Percentiles rank a stretch among this genome's conserved stretches.
phyloP scores from a whole-genome alignment of 2,113 vertebrate genomes.

The Mirounga angustirostris region DNA sequence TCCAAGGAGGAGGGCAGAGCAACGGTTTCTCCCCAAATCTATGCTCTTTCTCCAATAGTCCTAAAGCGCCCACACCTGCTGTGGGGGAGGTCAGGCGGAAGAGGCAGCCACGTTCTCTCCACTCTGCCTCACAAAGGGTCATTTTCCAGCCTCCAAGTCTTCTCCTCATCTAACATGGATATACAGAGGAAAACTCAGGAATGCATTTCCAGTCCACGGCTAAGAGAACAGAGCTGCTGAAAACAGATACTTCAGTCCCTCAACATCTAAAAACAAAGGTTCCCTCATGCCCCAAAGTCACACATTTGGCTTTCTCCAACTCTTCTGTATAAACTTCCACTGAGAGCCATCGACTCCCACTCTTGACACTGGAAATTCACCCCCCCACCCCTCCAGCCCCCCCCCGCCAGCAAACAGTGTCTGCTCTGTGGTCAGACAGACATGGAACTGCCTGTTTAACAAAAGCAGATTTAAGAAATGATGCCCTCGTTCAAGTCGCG shows the following conservation, averaged over 20 bases:
- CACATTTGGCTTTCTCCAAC: slow-evolving; percentile 4
- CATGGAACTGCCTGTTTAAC: slow-evolving; percentile 56
- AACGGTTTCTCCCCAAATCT: not conserved
- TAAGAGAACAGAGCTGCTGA: not conserved
- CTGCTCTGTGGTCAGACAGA: slow-evolving; percentile 69
- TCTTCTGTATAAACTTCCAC: slow-evolving; percentile 46
- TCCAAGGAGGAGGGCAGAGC: not conserved
- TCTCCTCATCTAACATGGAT: not conserved
- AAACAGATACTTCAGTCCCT: not conserved
- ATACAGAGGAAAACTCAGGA: not conserved
- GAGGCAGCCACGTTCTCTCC: not conserved
- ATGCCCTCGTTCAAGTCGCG: slow-evolving; percentile 59
- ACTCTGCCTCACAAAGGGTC: not conserved
- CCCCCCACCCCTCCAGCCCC: not conserved
- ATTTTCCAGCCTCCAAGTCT: not conserved
- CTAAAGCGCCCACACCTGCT: not conserved
- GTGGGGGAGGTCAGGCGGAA: not conserved
- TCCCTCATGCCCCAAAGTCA: not conserved
- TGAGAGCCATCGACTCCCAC: not conserved
- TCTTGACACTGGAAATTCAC: slow-evolving; percentile 62
- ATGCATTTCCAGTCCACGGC: not conserved
- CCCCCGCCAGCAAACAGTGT: slow-evolving; percentile 64
- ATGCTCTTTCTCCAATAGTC: not conserved
- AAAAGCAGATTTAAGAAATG: slow-evolving; percentile 53
- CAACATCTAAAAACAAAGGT: not conserved